Percentiles rank a stretch among this genome's conserved stretches.
These are phyloP conservation scores for Cacatua alba DNA, from an alignment of 2,113 vertebrate species.

Conservation along the genomic window DNA sequence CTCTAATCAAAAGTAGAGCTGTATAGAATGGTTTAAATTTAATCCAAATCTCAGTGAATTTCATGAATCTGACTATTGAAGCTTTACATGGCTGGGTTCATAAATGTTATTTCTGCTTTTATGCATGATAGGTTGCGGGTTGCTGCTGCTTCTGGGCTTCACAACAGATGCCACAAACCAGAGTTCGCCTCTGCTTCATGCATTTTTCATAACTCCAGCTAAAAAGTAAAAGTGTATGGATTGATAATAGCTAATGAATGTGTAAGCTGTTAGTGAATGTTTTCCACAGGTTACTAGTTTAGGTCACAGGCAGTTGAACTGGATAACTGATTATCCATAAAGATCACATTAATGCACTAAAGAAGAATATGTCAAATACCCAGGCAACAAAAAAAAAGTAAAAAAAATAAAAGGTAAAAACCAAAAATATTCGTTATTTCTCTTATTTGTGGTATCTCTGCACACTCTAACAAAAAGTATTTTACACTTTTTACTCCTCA, in stretches of 20 bases:
- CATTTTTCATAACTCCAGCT: constrained; percentile 42
- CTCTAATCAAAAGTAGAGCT: constrained; percentile 69
- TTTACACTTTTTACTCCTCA: not conserved
- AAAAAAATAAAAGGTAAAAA: too few relatives aligned
- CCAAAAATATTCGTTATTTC: not conserved
- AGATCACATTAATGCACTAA: not conserved
- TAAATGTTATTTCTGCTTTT: constrained; percentile 72
- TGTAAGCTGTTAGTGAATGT: constrained; percentile 1
- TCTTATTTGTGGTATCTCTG: not conserved
- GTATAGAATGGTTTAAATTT: constrained; percentile 71
- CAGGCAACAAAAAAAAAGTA: accelerated
- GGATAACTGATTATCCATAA: constrained; percentile 36
- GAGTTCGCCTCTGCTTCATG: constrained; percentile 19
- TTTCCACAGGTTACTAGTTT: not conserved
- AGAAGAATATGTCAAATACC: not conserved
- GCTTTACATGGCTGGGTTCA: constrained; percentile 56
- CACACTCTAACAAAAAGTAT: not conserved
- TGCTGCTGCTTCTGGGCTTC: constrained; percentile 8
- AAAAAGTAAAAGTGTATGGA: constrained; percentile 58
- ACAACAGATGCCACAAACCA: not conserved
- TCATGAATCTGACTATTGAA: constrained; percentile 74
- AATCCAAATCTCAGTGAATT: constrained; percentile 75
- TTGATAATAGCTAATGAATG: constrained; percentile 62
- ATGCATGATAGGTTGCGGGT: constrained; percentile 19
- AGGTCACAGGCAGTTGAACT: not conserved